Evolutionary conservation across 2,888 invertebrate genomes (phyloP), one percentile per base, ranked within the genome.

Genomic region (Lymantria dispar): DNA sequence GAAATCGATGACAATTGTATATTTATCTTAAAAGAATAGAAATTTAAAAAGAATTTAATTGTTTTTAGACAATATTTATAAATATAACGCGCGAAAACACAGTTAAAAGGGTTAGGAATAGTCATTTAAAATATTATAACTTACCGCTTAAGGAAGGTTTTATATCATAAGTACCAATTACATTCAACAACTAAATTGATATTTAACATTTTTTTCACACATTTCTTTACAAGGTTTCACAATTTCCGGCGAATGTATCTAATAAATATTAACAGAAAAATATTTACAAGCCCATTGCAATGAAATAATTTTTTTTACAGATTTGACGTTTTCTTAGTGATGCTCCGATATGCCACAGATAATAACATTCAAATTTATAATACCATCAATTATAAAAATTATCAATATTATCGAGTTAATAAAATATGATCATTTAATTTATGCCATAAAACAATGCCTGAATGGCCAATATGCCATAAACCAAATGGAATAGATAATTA

Each of bases 51-150:
- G n/a, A n/a, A n/a, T n/a, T n/a, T n/a, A n/a, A n/a, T n/a, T n/a
- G 66, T 73, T 71, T 62, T 64, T 63, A 68, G 61, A 69, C 70
- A 68, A 54, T 62, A 55, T 49, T 52, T 47, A 50, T 10, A 14
- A 44, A 14, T 46, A 58, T 82, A 75, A 65, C 75, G 72, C 79
- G 80, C 78, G 77, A 72, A 82, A 79, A 71, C 67, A 64, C 57
- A 49, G 48, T 58, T 60, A 48, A 60, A 61, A 73, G 76, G 74
- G 75, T 79, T 78, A 77, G 52, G 66, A 60, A 52, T 47, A 50
- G 13, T 38, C 58, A 58, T 57, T 60, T 48, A 15, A 49, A 64
- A 57, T 62, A 61, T 47, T 15, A 8, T 1, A 7, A 58, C 69
- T 70, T 72, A 78, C 76, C 70, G 50, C 45, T 50, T 53, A 9